Conservation (phyloP, 1,140 invertebrate genomes). For the Micrasema longulum region DNA sequence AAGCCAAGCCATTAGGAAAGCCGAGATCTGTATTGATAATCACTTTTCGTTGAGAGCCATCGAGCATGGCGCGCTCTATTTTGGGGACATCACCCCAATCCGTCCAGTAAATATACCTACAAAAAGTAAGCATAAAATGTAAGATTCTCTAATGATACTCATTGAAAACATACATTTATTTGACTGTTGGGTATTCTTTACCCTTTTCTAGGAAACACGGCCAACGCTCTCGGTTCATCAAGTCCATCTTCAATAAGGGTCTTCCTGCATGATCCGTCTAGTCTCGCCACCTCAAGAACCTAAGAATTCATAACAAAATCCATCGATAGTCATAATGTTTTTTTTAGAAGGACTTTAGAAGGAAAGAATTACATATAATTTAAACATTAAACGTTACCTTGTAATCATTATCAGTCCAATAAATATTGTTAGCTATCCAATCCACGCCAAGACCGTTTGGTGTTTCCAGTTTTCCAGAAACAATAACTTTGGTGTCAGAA, state of each 20-base stretch:
- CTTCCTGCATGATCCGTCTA: conserved; percentile 86
- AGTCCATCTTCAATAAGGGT: conserved; percentile 74
- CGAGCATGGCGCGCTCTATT: conserved; percentile 87
- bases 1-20: conserved; percentile 91
- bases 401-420: conserved; percentile 88
- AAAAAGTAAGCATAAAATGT: conserved; percentile 36
- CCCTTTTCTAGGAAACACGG: conserved; percentile 82
- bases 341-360: not conserved
- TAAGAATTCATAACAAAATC: conserved; percentile 45
- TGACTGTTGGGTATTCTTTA: conserved; percentile 58
- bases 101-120: conserved; percentile 88
- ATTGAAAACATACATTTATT: too few species aligned
- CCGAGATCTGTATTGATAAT: conserved; percentile 84
- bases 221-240: conserved; percentile 82
- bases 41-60: conserved; percentile 81
- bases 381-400: conserved; percentile 64
- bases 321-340: not conserved
- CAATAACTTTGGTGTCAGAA: conserved; percentile 71
- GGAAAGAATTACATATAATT: too few species aligned
- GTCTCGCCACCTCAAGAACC: conserved; percentile 82
- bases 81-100: conserved; percentile 87
- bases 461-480: conserved; percentile 71
- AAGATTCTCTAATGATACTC: too few species aligned
- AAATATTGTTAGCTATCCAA: conserved; percentile 90
- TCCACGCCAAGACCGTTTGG: conserved; percentile 88